These are phyloP conservation scores for Verasper variegatus DNA, from an alignment of 2,113 vertebrate genomes.

Conservation along the genomic window DNA sequence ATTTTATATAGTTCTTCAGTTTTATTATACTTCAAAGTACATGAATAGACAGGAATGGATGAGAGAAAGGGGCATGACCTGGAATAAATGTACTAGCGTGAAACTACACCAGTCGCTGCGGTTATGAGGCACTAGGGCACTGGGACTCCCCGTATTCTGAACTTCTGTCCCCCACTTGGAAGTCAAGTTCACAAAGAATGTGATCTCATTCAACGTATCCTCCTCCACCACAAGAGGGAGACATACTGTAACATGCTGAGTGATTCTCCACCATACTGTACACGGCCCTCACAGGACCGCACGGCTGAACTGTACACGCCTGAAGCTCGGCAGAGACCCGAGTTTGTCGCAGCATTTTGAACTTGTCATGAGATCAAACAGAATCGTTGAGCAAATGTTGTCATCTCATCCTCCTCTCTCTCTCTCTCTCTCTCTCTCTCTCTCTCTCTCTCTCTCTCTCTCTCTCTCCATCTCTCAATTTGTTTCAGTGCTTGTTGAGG, in stretches of 20 bases:
- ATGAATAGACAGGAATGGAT: not conserved
- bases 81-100: no score
- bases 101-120: not conserved
- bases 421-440: constrained; percentile 1
- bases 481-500: constrained; percentile 88
- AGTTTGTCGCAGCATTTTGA: not conserved
- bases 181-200: not conserved
- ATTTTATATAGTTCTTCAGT: not conserved
- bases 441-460: not conserved
- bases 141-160: not conserved
- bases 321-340: not conserved
- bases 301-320: not conserved
- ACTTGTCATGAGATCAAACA: not conserved
- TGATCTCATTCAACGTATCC: constrained; percentile 5
- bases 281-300: not conserved
- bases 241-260: constrained; percentile 51
- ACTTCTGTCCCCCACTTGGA: not conserved
- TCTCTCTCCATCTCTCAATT: constrained; percentile 81
- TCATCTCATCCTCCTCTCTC: constrained; percentile 1
- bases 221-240: constrained; percentile 78
- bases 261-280: constrained; percentile 7
- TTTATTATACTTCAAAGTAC: not conserved
- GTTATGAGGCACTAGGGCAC: not conserved
- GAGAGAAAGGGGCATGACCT: not conserved
- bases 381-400: constrained; percentile 17